phyloP scores from a whole-genome alignment of 2,113 vertebrate species.

The Zonotrichia leucophrys region DNA sequence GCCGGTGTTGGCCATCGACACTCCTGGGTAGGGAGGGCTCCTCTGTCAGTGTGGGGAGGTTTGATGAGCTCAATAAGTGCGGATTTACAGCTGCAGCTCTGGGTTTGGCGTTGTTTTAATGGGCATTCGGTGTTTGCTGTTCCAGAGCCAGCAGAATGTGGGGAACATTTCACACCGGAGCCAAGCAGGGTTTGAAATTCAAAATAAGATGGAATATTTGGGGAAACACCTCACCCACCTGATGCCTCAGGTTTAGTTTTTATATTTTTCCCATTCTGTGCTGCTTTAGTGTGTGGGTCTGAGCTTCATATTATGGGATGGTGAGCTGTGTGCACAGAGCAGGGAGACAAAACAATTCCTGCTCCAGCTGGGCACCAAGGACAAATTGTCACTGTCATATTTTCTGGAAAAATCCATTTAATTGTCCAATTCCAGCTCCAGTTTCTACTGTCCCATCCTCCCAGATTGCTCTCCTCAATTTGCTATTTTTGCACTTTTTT shows the following conservation, averaged over 20 bases:
- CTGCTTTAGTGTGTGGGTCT: not conserved
- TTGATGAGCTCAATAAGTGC: not conserved
- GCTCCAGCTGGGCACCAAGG: no score
- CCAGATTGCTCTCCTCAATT: no score
- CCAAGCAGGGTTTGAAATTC: fast-evolving
- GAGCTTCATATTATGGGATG: not conserved
- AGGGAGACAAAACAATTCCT: no score
- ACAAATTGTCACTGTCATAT: no score
- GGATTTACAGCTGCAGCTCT: not conserved
- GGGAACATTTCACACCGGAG: not conserved
- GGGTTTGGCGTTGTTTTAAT: not conserved
- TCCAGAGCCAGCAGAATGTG: not conserved
- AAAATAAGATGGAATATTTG: fast-evolving
- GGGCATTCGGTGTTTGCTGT: not conserved
- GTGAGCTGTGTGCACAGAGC: no score
- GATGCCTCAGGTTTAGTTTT: not conserved
- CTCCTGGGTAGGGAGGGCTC: not conserved
- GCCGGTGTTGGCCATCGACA: not conserved
- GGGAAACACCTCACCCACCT: not conserved
- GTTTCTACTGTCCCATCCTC: no score
- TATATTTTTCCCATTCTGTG: not conserved
- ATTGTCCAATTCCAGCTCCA: no score
- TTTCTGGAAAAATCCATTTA: no score
- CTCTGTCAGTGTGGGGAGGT: not conserved
- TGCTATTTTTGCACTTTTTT: no score